Evolutionary conservation across 1,140 invertebrate genomes (phyloP), one percentile per base, ranked within the genome.

Genomic region (Drosophila biarmipes): DNA sequence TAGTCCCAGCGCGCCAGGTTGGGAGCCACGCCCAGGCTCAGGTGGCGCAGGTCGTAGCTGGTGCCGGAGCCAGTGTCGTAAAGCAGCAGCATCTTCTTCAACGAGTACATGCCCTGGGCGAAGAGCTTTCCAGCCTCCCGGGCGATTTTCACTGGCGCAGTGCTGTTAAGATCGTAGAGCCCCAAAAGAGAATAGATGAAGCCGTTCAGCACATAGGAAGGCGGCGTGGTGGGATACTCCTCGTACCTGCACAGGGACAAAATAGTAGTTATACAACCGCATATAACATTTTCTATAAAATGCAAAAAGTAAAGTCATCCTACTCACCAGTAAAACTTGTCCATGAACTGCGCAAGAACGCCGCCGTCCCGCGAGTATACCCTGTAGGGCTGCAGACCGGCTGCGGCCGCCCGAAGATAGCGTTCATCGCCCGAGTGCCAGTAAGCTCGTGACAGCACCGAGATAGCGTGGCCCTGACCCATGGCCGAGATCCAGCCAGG

Each of bases 161-260:
- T 94, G 80, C 94, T 95, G 78, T 95, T 95, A 27, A 99, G 92
- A 93, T 99, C 98, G 91, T 99, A 99, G 0, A 99, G 93, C 4
- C 99, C 99, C 57, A 99, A 94, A 2, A 99, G 94, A 0, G 98
- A 98, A 93, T 99, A 99, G 78, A 99, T 99, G 92, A 99, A 99
- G 29, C 99, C 99, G 93, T 99, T 99, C 2, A 99, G 94, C 8
- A 99, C 98, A 93, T 98, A 99, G 4, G 97, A 97, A 5, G 97
- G 94, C 0, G 98, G 98, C 35, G 95, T 96, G 0, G 99, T 99
- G 6, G 99, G 99, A 92, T 99, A 99, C 91, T 99, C 99, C 92
- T 99, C 99, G 91, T 98, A 99, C 97, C 97, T 98, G 15, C 5
- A n/a, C 1, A 29, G 2, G 21, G 0, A 10, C 19, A 5, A n/a